Evolutionary conservation across 1,140 invertebrate genomes (phyloP).

Genomic region (Cotesia vestalis): DNA sequence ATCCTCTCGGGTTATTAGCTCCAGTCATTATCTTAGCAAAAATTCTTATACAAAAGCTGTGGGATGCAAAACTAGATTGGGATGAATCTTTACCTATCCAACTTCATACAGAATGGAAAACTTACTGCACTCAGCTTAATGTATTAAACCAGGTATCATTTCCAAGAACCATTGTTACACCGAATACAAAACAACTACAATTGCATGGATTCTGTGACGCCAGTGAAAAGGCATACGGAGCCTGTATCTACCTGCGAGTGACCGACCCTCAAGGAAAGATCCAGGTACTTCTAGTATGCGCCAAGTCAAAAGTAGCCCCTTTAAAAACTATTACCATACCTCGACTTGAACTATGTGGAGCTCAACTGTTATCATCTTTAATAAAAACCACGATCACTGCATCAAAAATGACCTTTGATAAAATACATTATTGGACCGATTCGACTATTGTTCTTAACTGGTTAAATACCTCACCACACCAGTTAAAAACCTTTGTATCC

Average conservation of each 20-base stretch:
- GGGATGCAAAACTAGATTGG: constrained; percentile 56
- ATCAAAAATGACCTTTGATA: background rate
- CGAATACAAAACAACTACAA: constrained; percentile 35
- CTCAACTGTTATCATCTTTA: constrained; percentile 1
- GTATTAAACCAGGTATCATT: constrained; percentile 38
- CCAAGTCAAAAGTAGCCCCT: constrained; percentile 56
- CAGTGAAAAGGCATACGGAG: constrained; percentile 46
- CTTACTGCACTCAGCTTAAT: constrained; percentile 31
- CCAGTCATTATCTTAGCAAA: constrained; percentile 51
- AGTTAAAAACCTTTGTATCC: constrained; percentile 18
- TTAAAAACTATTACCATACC: constrained; percentile 47
- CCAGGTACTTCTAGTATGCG: constrained; percentile 43
- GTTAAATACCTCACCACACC: constrained; percentile 9
- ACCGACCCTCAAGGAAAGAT: constrained; percentile 31
- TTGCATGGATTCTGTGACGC: constrained; percentile 54
- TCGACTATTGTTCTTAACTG: constrained; percentile 24
- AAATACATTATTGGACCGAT: constrained; percentile 21
- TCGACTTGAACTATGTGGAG: constrained; percentile 52
- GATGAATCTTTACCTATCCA: constrained; percentile 53
- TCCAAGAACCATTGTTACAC: constrained; percentile 33
- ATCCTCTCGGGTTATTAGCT: constrained; percentile 49
- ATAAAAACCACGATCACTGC: background rate
- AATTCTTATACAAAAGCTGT: constrained; percentile 60
- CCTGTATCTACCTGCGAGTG: constrained; percentile 46
- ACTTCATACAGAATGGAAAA: constrained; percentile 41